Conservation (phyloP, 1,140 invertebrate genomes). For the Plectrocnemia conspersa region DNA sequence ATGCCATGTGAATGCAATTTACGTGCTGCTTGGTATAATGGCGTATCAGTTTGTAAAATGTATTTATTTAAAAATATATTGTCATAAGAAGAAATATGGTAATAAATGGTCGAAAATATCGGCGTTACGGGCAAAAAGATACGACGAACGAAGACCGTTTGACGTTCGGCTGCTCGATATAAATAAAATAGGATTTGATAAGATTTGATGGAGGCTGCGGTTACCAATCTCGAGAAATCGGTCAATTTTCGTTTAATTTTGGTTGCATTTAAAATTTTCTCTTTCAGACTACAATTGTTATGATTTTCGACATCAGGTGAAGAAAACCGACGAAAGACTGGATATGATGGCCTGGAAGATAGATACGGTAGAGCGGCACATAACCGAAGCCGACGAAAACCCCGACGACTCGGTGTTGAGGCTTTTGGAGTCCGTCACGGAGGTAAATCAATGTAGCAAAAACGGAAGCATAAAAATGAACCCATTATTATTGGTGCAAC, state of each 20-base stretch:
- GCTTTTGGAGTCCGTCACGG: constrained; percentile 49
- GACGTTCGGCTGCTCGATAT: too few relatives aligned
- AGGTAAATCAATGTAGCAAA: constrained; percentile 46
- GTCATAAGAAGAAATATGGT: too few relatives aligned
- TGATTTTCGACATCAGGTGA: constrained; percentile 25
- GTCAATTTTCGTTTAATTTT: constrained; percentile 12
- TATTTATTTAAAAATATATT: too few relatives aligned
- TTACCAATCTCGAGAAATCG: constrained; percentile 32
- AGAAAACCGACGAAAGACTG: constrained; percentile 43
- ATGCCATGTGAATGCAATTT: too few relatives aligned
- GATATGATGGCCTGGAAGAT: constrained; percentile 51
- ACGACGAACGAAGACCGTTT: too few relatives aligned
- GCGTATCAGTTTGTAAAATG: too few relatives aligned
- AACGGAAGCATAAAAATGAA: constrained; percentile 43
- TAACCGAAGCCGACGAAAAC: constrained; percentile 41
- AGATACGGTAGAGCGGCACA: constrained; percentile 45
- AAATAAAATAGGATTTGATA: too few relatives aligned
- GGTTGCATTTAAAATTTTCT: neutral
- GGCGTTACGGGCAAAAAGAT: too few relatives aligned
- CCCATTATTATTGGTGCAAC: neutral
- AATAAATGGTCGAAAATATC: too few relatives aligned
- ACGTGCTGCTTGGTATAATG: too few relatives aligned
- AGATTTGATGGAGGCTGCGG: constrained; percentile 34
- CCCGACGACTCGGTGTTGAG: constrained; percentile 48
- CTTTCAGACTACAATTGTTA: constrained; percentile 7